Evolutionary conservation across 2,797 vertebrate species (phyloP).

Genomic region (Rhincodon typus): DNA sequence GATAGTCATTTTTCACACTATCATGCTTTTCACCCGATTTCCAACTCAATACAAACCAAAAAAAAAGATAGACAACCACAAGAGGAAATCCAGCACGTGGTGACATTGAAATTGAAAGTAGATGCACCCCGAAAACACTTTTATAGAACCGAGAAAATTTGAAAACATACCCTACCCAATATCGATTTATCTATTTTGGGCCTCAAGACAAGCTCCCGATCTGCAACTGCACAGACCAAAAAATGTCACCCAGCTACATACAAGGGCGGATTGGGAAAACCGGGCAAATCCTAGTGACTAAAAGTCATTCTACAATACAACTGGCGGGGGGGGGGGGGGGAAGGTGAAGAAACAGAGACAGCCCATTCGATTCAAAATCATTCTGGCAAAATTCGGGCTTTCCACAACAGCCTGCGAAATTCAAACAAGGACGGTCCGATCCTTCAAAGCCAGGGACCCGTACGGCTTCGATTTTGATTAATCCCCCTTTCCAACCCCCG

Average conservation of each 20-base stretch:
- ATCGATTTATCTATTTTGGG: background rate
- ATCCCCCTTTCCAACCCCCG: background rate
- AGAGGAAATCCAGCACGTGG: constrained; percentile 12
- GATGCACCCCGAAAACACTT: background rate
- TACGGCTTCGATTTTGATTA: background rate
- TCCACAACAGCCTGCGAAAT: background rate
- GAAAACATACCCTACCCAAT: background rate
- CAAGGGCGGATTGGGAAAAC: background rate
- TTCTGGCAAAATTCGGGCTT: background rate
- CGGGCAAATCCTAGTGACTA: background rate
- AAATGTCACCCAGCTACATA: background rate
- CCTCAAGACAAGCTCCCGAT: no score
- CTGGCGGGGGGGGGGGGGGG: background rate
- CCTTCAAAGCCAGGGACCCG: background rate
- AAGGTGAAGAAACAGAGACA: background rate
- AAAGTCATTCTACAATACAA: background rate
- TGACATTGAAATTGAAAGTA: background rate
- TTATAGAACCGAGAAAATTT: background rate
- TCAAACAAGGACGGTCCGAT: background rate
- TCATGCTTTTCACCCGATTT: background rate
- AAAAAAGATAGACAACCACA: background rate
- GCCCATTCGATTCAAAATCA: background rate
- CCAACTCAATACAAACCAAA: background rate
- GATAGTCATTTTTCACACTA: background rate
- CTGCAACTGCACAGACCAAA: no score